Base-by-base conservation (phyloP, 2,113 vertebrate genomes). In the Serinus canaria region DNA sequence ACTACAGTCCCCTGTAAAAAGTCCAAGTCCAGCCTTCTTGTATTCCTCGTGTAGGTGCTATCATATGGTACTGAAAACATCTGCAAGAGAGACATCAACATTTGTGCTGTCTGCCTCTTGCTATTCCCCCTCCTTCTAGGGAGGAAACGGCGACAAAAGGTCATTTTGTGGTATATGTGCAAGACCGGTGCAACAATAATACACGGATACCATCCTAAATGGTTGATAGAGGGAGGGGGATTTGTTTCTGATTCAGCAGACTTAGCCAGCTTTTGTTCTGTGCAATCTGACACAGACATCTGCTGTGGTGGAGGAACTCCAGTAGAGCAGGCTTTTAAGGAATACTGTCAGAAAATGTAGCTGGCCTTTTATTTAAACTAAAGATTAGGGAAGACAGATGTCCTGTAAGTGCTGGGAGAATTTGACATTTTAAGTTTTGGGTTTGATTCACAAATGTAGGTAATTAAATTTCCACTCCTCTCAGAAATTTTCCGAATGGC, bases 141-240 rank as follows among this genome's bases (percentile, higher is more conserved):
- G 30, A 17, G 49, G 15, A 66, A 41, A 21, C 13, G 1, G 39
- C 2, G 3, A 11, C 28, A 33, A 16, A 33, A 27, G 3, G 11
- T 11, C 3, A 1, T 37, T 50, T 44, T 31, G 15, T n/a, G 43
- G 3, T 53, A 5, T 0, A 0, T 12, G 15, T 17, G 6, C 1
- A 0, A 35, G 21, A 44, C 27, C 3, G 5, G 19, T 20, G n/a
- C 24, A 18, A 3, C 49, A 44, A 0, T 27, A 23, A 12, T 17
- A 19, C 6, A 0, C 2, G 5, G 49, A 3, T 73, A 13, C 9
- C 6, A 41, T 37, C 31, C 22, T 31, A 6, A 66, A 16, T 22
- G 20, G 10, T 24, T 44, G 33, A 24, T 15, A 7, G n/a, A 39
- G 4, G 28, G 15, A 17, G 27, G 6, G 7, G 2, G 4, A 44